phyloP scores from a whole-genome alignment of 2,888 invertebrate genomes.

The Archaeoteleia sp. region DNA sequence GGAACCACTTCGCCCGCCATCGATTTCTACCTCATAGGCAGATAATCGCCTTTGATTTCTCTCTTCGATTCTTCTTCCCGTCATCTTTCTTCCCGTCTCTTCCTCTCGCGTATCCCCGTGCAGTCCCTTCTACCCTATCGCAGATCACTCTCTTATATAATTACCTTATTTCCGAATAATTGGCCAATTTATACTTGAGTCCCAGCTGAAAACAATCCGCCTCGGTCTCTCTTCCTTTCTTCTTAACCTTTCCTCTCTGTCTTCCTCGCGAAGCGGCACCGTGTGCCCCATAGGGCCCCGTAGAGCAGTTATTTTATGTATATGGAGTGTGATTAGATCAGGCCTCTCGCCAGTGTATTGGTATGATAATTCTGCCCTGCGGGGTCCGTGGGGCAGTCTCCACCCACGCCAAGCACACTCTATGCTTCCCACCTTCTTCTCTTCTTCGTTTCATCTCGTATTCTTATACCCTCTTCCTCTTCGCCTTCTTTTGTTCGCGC shows the following conservation, averaged over 20 bases:
- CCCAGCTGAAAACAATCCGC: slow-evolving; percentile 74
- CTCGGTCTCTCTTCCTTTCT: slow-evolving; percentile 60
- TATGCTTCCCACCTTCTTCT: slow-evolving; percentile 55
- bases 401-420: slow-evolving; percentile 71
- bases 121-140: slow-evolving; percentile 65
- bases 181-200: slow-evolving; percentile 75
- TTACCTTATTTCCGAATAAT: slow-evolving; percentile 75
- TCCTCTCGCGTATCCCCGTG: slow-evolving; percentile 55
- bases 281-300: slow-evolving; percentile 72
- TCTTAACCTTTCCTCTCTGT: slow-evolving; percentile 37
- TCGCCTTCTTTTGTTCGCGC: slow-evolving; percentile 38
- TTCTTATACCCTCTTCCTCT: slow-evolving; percentile 35
- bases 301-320: slow-evolving; percentile 74
- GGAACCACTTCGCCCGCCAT: slow-evolving; percentile 60
- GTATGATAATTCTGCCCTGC: slow-evolving; percentile 74
- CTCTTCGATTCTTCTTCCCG: slow-evolving; percentile 71
- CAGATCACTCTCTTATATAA: slow-evolving; percentile 75
- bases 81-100: slow-evolving; percentile 54
- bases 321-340: slow-evolving; percentile 75
- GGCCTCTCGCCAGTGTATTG: slow-evolving; percentile 67
- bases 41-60: slow-evolving; percentile 75
- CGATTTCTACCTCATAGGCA: slow-evolving; percentile 73
- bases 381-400: slow-evolving; percentile 71
- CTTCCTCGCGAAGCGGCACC: slow-evolving; percentile 59
- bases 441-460: slow-evolving; percentile 45